Conservation (phyloP, 2,888 invertebrate genomes). For the Leptopilina syphax region DNA sequence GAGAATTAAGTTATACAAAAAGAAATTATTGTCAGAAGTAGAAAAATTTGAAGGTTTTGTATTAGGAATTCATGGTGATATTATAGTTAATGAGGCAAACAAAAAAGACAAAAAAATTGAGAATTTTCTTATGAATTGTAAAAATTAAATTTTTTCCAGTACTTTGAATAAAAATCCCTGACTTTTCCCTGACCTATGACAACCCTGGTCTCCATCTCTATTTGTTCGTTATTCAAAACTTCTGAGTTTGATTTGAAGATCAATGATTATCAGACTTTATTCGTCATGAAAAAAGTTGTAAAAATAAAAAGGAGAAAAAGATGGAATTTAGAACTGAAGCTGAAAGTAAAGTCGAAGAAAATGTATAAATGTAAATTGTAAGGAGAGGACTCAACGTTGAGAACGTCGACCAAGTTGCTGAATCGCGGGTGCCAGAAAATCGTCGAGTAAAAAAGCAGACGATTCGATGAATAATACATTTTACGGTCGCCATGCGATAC, state of each 20-base stretch:
- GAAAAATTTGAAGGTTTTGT: too few species aligned
- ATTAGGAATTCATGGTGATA: too few species aligned
- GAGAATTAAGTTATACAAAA: too few species aligned
- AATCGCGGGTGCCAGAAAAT: conserved; percentile 56
- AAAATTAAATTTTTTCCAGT: too few species aligned
- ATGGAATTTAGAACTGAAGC: conserved; percentile 22
- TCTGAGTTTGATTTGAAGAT: neutral
- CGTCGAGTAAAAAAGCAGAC: conserved; percentile 66
- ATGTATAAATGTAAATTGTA: conserved; percentile 67
- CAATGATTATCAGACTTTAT: conserved; percentile 27
- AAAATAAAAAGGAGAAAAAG: conserved; percentile 16
- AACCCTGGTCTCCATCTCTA: neutral
- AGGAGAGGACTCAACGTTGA: conserved; percentile 41
- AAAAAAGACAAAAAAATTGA: too few species aligned
- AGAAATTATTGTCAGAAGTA: too few species aligned
- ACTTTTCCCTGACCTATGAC: too few species aligned
- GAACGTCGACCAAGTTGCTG: conserved; percentile 58
- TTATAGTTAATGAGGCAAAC: too few species aligned
- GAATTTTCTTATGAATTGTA: too few species aligned
- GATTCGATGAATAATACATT: conserved; percentile 74
- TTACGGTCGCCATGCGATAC: conserved; percentile 65
- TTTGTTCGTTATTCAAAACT: neutral
- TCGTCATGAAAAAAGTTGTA: neutral
- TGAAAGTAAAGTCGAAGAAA: conserved; percentile 41
- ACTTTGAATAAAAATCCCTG: too few species aligned